phyloP scores from a whole-genome alignment of 2,797 vertebrate genomes.

The Notoglanidium macrostoma region DNA sequence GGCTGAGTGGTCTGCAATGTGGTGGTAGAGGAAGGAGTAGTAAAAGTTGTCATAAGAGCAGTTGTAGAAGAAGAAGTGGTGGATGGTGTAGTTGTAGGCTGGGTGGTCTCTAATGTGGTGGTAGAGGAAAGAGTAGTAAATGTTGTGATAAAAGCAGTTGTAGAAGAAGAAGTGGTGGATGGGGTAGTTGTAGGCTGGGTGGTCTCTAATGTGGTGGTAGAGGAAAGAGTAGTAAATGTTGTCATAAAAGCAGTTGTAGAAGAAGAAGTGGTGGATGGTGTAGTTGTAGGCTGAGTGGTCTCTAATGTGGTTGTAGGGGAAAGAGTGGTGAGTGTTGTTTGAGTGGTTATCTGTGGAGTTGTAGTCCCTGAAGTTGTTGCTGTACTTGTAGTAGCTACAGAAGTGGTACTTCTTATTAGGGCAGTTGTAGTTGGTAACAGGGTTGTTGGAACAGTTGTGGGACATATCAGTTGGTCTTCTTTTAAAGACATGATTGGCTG shows the following conservation, averaged over 20 bases:
- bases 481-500: slow-evolving; percentile 59
- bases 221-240: slow-evolving; percentile 30
- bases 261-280: background rate
- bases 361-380: slow-evolving; percentile 2
- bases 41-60: background rate
- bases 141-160: background rate
- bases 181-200: slow-evolving; percentile 33
- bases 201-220: background rate
- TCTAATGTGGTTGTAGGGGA: background rate
- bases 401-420: slow-evolving; percentile 31
- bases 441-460: slow-evolving; percentile 32
- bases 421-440: slow-evolving; percentile 15
- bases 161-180: background rate
- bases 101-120: background rate
- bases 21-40: background rate
- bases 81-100: background rate
- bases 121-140: slow-evolving; percentile 33
- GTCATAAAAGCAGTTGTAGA: background rate
- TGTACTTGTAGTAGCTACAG: slow-evolving; percentile 13
- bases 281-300: slow-evolving; percentile 9
- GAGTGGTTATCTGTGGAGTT: background rate
- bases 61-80: background rate
- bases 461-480: slow-evolving; percentile 72
- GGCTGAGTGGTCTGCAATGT: background rate
- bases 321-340: slow-evolving; percentile 31